These are phyloP conservation scores for Drosophila kikkawai DNA, from an alignment of 1,140 invertebrate species.

Conservation along the genomic window DNA sequence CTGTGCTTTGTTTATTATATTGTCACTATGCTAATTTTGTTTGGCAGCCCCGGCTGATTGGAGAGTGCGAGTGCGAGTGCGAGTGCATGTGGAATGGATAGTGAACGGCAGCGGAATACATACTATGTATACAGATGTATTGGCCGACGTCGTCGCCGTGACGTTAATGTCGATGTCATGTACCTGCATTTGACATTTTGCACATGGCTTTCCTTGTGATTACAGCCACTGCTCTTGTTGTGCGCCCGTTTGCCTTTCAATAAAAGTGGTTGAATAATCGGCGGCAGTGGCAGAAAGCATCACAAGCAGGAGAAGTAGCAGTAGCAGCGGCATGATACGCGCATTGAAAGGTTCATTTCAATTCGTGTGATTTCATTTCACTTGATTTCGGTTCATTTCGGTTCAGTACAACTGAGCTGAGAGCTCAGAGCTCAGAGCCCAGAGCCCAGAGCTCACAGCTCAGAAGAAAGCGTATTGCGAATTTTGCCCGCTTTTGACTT, in stretches of 20 bases:
- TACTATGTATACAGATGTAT: conserved; percentile 24
- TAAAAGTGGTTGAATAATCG: conserved; percentile 81
- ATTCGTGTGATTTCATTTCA: conserved; percentile 34
- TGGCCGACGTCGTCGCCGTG: conserved; percentile 57
- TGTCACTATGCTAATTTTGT: conserved; percentile 81
- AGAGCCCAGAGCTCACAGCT: conserved; percentile 6
- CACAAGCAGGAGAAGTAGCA: conserved; percentile 22
- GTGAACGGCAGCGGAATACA: conserved; percentile 58
- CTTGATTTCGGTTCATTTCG: conserved; percentile 22
- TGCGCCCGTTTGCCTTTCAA: conserved; percentile 78
- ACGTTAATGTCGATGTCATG: conserved; percentile 78
- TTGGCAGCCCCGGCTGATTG: conserved; percentile 67
- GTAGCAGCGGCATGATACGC: conserved; percentile 36
- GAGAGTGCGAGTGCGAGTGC: not conserved
- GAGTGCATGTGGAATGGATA: conserved; percentile 8
- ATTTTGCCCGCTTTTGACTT: conserved; percentile 59
- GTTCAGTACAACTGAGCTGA: conserved; percentile 9
- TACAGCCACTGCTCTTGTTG: conserved; percentile 55
- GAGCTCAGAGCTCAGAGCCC: not conserved
- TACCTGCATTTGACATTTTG: conserved; percentile 80
- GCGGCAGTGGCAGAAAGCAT: conserved; percentile 44
- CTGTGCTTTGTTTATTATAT: conserved; percentile 75
- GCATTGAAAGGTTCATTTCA: conserved; percentile 70
- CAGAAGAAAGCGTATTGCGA: conserved; percentile 79
- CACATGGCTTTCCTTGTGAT: conserved; percentile 77